phyloP scores from a whole-genome alignment of 2,888 invertebrate species.

The Protophormia terraenovae region DNA sequence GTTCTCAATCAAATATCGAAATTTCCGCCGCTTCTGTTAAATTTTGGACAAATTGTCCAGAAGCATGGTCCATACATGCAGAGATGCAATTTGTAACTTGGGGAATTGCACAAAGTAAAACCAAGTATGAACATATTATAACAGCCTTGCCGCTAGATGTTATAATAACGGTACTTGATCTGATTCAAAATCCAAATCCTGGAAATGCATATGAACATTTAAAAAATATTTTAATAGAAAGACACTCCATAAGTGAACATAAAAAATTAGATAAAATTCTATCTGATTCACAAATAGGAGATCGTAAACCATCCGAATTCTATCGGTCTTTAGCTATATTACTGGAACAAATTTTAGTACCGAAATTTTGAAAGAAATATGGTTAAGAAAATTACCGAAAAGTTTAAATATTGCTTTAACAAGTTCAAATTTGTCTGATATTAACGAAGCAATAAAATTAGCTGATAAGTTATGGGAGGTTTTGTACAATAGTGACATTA shows the following conservation, averaged over 20 bases:
- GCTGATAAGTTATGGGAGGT: too few species aligned
- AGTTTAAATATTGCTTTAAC: not conserved
- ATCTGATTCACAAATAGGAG: constrained; percentile 18
- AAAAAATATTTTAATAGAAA: not conserved
- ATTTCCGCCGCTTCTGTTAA: not conserved
- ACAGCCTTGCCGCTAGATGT: not conserved
- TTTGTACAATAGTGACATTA: too few species aligned
- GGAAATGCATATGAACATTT: constrained; percentile 41
- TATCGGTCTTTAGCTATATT: not conserved
- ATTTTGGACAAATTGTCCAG: constrained; percentile 44
- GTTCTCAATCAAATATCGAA: not conserved
- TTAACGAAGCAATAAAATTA: not conserved
- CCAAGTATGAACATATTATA: constrained; percentile 15
- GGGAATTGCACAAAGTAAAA: constrained; percentile 6
- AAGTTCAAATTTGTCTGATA: not conserved
- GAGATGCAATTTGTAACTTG: constrained; percentile 38
- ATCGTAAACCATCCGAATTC: constrained; percentile 24
- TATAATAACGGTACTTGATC: not conserved
- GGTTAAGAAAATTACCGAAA: constrained; percentile 17
- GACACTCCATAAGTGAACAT: not conserved
- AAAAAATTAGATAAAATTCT: constrained; percentile 4
- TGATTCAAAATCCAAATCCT: not conserved
- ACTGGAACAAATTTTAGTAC: not conserved
- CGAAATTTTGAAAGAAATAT: not conserved
- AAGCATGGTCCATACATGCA: constrained; percentile 45